Evolutionary conservation across 92 coral and sea anemone genomes (phyloP).

Genomic region (Blastomussa wellsi): DNA sequence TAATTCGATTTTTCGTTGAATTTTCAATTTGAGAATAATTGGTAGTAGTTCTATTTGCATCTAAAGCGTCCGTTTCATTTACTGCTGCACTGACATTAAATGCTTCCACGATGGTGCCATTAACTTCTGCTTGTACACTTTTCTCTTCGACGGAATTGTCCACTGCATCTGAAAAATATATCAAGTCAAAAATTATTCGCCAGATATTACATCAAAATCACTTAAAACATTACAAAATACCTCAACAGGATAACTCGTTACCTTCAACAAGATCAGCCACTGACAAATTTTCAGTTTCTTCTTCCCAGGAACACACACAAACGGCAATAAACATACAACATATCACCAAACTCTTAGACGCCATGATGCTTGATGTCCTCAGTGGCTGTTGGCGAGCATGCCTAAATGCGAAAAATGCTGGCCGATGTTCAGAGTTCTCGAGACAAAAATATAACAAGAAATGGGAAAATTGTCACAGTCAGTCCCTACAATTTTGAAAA

Average conservation of each 20-base stretch:
- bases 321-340: not conserved
- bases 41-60: slow-evolving; percentile 2
- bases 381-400: not conserved
- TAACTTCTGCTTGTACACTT: not conserved
- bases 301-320: slow-evolving; percentile 5
- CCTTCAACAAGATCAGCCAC: slow-evolving; percentile 12
- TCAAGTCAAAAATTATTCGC: not conserved
- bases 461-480: too few species aligned
- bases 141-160: not conserved
- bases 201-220: not conserved
- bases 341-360: not conserved
- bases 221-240: not conserved
- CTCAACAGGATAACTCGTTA: not conserved
- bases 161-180: slow-evolving; percentile 13
- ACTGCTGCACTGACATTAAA: not conserved
- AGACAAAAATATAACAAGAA: too few species aligned
- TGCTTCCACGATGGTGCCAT: slow-evolving; percentile 13
- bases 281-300: slow-evolving; percentile 17
- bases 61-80: not conserved
- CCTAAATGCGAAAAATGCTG: too few species aligned
- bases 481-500: too few species aligned
- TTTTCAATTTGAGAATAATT: slow-evolving; percentile 15
- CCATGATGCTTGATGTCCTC: slow-evolving; percentile 5
- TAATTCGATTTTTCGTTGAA: not conserved
- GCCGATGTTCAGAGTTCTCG: too few species aligned